Evolutionary conservation across 2,888 invertebrate species (phyloP).

Genomic region (Barypeithes pellucidus): DNA sequence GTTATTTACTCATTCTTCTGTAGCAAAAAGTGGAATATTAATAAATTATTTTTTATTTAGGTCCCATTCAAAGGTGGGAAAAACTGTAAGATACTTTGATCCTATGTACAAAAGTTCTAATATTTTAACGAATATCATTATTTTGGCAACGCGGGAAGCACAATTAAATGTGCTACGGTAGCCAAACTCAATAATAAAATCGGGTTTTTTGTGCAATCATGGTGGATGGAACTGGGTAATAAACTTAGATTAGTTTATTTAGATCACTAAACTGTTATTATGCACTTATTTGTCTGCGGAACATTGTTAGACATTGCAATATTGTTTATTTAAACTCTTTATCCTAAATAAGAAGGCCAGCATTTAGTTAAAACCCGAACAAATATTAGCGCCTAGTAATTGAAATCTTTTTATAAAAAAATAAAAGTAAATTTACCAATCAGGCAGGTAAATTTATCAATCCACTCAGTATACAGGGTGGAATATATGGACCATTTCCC

Average conservation of each 20-base stretch:
- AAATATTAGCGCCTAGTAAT: too few species aligned
- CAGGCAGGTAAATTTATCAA: too few species aligned
- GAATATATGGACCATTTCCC: too few species aligned
- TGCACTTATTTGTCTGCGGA: constrained; percentile 56
- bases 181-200: constrained; percentile 67
- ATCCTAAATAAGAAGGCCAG: background rate
- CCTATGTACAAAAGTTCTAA: constrained; percentile 21
- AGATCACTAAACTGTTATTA: constrained; percentile 32
- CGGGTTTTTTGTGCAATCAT: constrained; percentile 90
- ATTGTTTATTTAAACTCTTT: constrained; percentile 14
- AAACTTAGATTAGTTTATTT: constrained; percentile 61
- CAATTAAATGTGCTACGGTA: constrained; percentile 26
- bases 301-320: constrained; percentile 67
- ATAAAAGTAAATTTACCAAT: too few species aligned
- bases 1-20: too few species aligned
- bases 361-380: too few species aligned
- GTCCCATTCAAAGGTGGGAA: background rate
- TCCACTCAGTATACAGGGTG: too few species aligned
- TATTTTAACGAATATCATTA: constrained; percentile 31
- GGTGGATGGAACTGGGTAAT: constrained; percentile 71
- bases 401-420: too few species aligned
- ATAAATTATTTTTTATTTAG: background rate
- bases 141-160: constrained; percentile 38
- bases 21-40: too few species aligned
- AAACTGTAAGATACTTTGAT: constrained; percentile 5